Percentiles rank a stretch among this genome's conserved stretches.
Conservation (phyloP, 2,888 invertebrate genomes). For the Sicus ferrugineus region DNA sequence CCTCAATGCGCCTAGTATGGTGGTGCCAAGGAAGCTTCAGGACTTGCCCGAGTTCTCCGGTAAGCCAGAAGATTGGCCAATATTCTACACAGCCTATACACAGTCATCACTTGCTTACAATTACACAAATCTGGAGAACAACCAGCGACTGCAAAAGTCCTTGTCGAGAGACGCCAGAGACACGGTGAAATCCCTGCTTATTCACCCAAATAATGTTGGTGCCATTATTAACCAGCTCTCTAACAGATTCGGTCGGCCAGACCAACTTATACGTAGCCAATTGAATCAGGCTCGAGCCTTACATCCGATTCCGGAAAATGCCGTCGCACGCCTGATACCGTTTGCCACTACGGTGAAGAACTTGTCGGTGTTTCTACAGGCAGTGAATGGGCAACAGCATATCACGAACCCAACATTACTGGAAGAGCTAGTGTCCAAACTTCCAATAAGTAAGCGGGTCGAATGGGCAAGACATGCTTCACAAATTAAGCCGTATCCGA, state of each 20-base stretch:
- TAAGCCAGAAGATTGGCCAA: too few species aligned
- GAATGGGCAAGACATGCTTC: slow-evolving; percentile 6
- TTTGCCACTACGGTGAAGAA: too few species aligned
- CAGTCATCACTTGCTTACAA: too few species aligned
- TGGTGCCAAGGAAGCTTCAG: too few species aligned
- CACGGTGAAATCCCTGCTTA: neutral
- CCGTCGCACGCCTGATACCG: too few species aligned
- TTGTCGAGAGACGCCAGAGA: slow-evolving; percentile 1
- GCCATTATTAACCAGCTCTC: neutral
- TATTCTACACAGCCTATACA: too few species aligned
- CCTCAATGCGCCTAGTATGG: too few species aligned
- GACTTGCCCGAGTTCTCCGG: too few species aligned
- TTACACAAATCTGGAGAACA: too few species aligned
- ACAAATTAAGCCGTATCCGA: neutral
- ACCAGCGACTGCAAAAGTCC: too few species aligned
- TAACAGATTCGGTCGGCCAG: neutral
- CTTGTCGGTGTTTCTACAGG: too few species aligned
- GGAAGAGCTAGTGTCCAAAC: slow-evolving; percentile 10
- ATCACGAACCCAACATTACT: neutral
- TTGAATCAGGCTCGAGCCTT: neutral
- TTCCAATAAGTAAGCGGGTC: neutral
- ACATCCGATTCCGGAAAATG: neutral
- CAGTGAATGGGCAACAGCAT: too few species aligned
- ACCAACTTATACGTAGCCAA: slow-evolving; percentile 4
- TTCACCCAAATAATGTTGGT: neutral